Base-by-base conservation (phyloP, 2,888 invertebrate genomes). In the Steinernema carpocapsae region DNA sequence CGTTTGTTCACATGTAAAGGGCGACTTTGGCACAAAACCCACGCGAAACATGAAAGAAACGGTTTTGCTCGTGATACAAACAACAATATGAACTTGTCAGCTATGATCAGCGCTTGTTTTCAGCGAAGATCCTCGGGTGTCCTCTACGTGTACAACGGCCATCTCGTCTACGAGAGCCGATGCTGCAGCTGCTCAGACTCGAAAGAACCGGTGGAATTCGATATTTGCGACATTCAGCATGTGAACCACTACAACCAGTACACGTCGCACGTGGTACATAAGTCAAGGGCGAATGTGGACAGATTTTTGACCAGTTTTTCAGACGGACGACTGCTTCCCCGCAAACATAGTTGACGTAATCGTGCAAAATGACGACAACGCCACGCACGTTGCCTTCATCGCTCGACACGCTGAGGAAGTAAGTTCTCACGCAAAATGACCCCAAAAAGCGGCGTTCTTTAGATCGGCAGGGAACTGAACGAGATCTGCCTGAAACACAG, bases 401-500 rank as follows among this genome's bases (percentile, higher is more conserved):
- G 76, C 78, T n/a, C 77, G 74, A 17, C 70, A 82, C 22, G 79
- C 79, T 7, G 79, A 79, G 26, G 72, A 79, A 32, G 79, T 79
- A 45, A 19, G 76, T 71, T 22, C 22, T 72, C 32, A 24, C n/a
- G 2, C 29, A 22, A 12, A 17, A 12, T 10, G 19, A 3, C 4
- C 52, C 1, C 52, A 22, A 52, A 4, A n/a, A 6, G 22, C 10
- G 22, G 12, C 19, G 26, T 7, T 46, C 77, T 83, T 72, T 75
- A 85, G 84, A 78, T 86, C 22, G 79, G 82, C 64, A 75, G 76
- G 59, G 80, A 81, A 52, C 78, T 86, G 56, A 80, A 82, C 51
- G 85, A 86, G 52, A 82, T 84, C n/a, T 84, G 84, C 70, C 76
- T 75, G 19, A 86, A 85, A 72, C 86, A 86, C 71, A 79, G 85